These are phyloP conservation scores for Zootoca vivipara DNA, from an alignment of 2,113 vertebrate genomes.

Conservation along the genomic window DNA sequence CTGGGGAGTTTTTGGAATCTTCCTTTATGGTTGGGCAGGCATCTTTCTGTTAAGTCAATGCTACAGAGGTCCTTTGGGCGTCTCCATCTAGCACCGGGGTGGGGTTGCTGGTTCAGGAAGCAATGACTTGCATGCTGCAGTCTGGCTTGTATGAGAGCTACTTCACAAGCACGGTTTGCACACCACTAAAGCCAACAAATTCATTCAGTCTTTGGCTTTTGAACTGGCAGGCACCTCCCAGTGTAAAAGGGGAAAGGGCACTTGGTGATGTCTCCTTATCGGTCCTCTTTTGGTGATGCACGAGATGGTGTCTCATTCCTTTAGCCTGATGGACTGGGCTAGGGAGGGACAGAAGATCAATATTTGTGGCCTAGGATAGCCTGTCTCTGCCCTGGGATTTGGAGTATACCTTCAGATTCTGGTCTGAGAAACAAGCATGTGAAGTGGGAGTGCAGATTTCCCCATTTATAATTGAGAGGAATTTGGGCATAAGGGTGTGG, in stretches of 20 bases:
- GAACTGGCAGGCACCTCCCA: not conserved
- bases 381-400: not conserved
- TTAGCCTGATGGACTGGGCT: not conserved
- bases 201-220: not conserved
- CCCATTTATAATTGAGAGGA: not conserved
- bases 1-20: not conserved
- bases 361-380: not conserved
- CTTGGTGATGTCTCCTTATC: not conserved
- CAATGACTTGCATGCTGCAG: not conserved
- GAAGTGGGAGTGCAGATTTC: not conserved
- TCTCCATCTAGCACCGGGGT: not conserved
- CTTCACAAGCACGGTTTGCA: not conserved
- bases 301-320: not conserved
- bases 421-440: not conserved
- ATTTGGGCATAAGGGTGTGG: not conserved
- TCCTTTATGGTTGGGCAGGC: not conserved
- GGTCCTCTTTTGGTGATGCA: not conserved
- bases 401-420: not conserved
- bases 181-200: not conserved
- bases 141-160: not conserved
- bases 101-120: not conserved
- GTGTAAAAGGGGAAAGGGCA: not conserved
- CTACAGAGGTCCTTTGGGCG: not conserved
- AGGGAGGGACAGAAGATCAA: not conserved
- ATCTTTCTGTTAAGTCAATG: not conserved